These are phyloP conservation scores for Plemyria rubiginata DNA, from an alignment of 2,888 invertebrate genomes.

Conservation along the genomic window DNA sequence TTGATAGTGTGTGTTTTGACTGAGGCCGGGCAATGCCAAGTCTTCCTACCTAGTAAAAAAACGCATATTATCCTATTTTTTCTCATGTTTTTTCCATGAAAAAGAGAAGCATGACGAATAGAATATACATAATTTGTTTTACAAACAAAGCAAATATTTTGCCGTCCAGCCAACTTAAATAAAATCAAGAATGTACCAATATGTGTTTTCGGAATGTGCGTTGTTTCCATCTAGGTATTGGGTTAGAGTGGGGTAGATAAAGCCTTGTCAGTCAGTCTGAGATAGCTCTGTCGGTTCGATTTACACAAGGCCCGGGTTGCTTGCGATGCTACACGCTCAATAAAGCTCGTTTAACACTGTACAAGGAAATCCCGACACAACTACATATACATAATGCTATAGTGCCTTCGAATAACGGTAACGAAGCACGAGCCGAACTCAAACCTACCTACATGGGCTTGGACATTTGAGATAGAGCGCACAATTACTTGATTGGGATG, in stretches of 20 bases:
- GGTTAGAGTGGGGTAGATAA: slow-evolving; percentile 55
- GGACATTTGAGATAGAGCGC: slow-evolving; percentile 8
- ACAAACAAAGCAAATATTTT: too few relatives aligned
- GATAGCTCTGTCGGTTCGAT: slow-evolving; percentile 75
- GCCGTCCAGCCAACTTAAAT: slow-evolving; percentile 1
- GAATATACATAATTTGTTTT: too few relatives aligned
- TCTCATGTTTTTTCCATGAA: too few relatives aligned
- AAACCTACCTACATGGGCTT: slow-evolving; percentile 2
- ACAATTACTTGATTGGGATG: background rate
- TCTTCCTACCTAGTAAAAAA: too few relatives aligned
- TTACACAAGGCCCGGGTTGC: slow-evolving; percentile 63
- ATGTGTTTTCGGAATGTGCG: slow-evolving; percentile 22
- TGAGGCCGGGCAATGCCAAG: too few relatives aligned
- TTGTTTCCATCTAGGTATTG: slow-evolving; percentile 59
- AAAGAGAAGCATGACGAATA: too few relatives aligned
- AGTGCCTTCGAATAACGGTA: slow-evolving; percentile 27
- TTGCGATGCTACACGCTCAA: slow-evolving; percentile 67
- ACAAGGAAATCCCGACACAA: slow-evolving; percentile 61
- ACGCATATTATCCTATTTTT: too few relatives aligned
- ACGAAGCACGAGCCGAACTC: slow-evolving; percentile 18
- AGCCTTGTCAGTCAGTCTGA: slow-evolving; percentile 73
- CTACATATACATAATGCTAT: slow-evolving; percentile 37
- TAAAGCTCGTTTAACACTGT: slow-evolving; percentile 71
- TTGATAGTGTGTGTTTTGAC: too few relatives aligned
- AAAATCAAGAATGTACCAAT: slow-evolving; percentile 9